These are phyloP conservation scores for Anableps anableps DNA, from an alignment of 2,797 vertebrate species.

Conservation along the genomic window DNA sequence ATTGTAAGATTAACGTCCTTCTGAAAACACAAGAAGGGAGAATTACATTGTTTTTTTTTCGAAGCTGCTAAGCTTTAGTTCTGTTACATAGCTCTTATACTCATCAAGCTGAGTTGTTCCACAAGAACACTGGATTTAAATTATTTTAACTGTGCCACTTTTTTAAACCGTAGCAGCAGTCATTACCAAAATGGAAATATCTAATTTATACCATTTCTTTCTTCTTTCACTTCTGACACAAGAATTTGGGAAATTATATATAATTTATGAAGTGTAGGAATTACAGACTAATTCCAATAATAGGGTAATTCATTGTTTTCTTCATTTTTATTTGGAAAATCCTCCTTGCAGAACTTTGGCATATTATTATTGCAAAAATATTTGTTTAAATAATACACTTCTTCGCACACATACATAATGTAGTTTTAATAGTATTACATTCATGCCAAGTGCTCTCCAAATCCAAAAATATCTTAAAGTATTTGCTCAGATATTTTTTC, in stretches of 20 bases:
- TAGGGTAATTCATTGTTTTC: neutral
- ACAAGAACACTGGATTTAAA: neutral
- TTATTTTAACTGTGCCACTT: neutral
- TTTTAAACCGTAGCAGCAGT: neutral
- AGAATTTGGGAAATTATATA: neutral
- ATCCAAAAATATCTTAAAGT: slow-evolving; percentile 41
- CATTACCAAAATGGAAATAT: neutral
- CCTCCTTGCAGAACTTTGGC: slow-evolving; percentile 25
- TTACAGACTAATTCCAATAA: slow-evolving; percentile 5
- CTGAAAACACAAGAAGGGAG: too few relatives aligned
- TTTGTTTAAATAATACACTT: slow-evolving; percentile 25
- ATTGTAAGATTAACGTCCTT: neutral
- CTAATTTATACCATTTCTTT: neutral
- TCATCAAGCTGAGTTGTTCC: neutral
- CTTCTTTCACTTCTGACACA: neutral
- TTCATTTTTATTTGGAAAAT: slow-evolving; percentile 16
- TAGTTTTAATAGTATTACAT: slow-evolving; percentile 35
- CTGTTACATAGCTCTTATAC: neutral
- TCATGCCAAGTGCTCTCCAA: slow-evolving; percentile 29
- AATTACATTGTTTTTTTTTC: too few relatives aligned
- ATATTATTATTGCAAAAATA: slow-evolving; percentile 26
- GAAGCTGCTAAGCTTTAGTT: neutral
- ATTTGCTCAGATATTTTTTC: slow-evolving; percentile 31
- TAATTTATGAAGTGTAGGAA: neutral
- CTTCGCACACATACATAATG: slow-evolving; percentile 36